phyloP scores from a whole-genome alignment of 2,888 invertebrate genomes.

The Nipponacmea schrenckii region DNA sequence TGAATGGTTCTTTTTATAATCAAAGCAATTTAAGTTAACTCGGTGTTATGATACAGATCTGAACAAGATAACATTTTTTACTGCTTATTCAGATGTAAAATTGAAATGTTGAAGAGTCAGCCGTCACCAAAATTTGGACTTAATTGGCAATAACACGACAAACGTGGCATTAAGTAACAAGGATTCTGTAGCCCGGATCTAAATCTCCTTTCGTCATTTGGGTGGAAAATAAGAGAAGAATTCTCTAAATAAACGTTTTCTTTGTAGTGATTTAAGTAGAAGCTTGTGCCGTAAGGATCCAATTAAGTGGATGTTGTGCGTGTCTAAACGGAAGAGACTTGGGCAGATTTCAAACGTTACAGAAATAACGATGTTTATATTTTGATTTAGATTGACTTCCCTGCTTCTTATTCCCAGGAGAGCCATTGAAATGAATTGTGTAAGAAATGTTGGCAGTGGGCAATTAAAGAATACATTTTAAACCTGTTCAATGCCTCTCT shows the following conservation, averaged over 20 bases:
- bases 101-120: too few relatives aligned
- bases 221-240: neutral
- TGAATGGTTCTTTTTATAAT: too few relatives aligned
- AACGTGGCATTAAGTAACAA: neutral
- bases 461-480: neutral
- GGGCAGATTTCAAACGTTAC: neutral
- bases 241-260: neutral
- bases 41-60: too few relatives aligned
- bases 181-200: neutral
- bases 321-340: neutral
- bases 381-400: neutral
- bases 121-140: too few relatives aligned
- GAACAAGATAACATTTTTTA: too few relatives aligned
- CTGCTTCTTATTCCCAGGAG: too few relatives aligned
- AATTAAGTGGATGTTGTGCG: neutral
- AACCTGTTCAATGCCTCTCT: neutral
- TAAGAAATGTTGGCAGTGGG: neutral
- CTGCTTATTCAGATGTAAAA: too few relatives aligned
- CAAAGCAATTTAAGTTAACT: too few relatives aligned
- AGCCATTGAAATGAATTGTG: too few relatives aligned
- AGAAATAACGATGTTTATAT: slow-evolving; percentile 1
- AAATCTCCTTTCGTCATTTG: neutral
- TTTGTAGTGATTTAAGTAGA: neutral
- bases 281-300: neutral
- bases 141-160: neutral